Evolutionary conservation across 1,140 invertebrate species (phyloP), one percentile per base, ranked within the genome.

Genomic region (Listronotus oregonensis): DNA sequence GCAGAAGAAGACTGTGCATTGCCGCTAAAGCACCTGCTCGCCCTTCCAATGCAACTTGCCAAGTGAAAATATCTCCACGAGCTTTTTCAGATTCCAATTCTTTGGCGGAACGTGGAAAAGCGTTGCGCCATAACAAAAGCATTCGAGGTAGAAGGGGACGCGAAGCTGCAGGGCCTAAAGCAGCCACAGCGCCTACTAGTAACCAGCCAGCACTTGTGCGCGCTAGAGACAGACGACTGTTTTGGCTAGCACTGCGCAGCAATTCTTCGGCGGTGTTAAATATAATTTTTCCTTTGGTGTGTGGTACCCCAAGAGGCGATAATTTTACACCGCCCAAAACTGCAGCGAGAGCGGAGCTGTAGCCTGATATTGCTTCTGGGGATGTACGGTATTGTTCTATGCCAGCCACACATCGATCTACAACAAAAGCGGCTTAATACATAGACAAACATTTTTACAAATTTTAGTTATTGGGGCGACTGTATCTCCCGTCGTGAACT

Each of bases 261-360:
- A 99, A 80, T 78, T 99, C 97, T 83, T 99, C 97, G 18, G 96
- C 97, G 39, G 96, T 93, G 77, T 95, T 96, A 78, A 99, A 99
- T 46, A 98, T 94, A 68, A 97, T 89, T 83, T 98, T 98, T 71
- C 95, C 95, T 71, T 95, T 93, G 42, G 93, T 94, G 79, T 98
- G 96, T 15, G 97, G 97, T 54, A 99, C 93, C 18, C 97, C 97
- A 6, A 99, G 83, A 4, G 95, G 92, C 46, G 95, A 98, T 49
- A 92, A 84, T 57, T 90, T 85, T 1, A 97, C 94, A 56, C 94
- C 92, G 17, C 97, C 96, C 39, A 99, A 82, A 54, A 99, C 88
- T 6, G 96, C 94, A 62, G 96, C 92, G 57, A 99, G 80, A 6
- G 96, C 96, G 75, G 89, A 90, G 73, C 96, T 97, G 77, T 98